Evolutionary conservation across 2,888 invertebrate species (phyloP).

Genomic region (Coleophora flavipennella): DNA sequence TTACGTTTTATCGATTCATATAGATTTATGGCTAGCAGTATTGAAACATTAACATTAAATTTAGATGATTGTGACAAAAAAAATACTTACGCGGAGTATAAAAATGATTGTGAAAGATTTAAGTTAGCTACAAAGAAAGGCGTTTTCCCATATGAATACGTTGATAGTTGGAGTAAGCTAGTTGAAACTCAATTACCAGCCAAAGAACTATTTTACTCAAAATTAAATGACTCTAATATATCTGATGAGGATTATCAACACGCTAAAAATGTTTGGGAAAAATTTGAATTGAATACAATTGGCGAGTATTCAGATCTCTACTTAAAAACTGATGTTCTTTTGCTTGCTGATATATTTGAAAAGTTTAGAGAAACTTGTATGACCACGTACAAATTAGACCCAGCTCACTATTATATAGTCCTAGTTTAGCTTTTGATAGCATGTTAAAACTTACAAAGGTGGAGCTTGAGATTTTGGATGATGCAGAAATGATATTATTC

Average conservation of each 20-base stretch:
- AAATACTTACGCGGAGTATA: slow-evolving; percentile 1
- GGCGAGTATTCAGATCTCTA: slow-evolving; percentile 11
- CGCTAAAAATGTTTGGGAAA: slow-evolving; percentile 8
- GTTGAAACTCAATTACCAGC: slow-evolving; percentile 3
- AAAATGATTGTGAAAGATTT: not conserved
- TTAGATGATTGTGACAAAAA: slow-evolving; percentile 4
- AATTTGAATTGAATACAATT: slow-evolving; percentile 6
- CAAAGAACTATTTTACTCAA: slow-evolving; percentile 8
- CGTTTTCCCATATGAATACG: slow-evolving; percentile 10
- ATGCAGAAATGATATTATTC: not conserved
- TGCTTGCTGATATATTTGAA: slow-evolving; percentile 12
- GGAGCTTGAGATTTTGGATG: not conserved
- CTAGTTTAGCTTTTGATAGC: slow-evolving; percentile 5
- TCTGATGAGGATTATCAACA: slow-evolving; percentile 5
- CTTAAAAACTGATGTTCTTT: slow-evolving; percentile 9
- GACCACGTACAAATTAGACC: slow-evolving; percentile 9
- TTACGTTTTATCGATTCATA: slow-evolving; percentile 2
- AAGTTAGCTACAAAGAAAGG: slow-evolving; percentile 6
- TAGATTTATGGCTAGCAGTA: slow-evolving; percentile 1
- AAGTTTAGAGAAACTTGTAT: slow-evolving; percentile 8
- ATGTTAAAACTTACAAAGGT: slow-evolving; percentile 4
- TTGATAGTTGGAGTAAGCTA: slow-evolving; percentile 2
- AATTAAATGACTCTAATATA: slow-evolving; percentile 1
- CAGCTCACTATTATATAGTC: slow-evolving; percentile 7
- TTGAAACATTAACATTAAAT: slow-evolving; percentile 6